These are phyloP conservation scores for Eidolon helvum DNA, from an alignment of 2,113 vertebrate species.

Conservation along the genomic window DNA sequence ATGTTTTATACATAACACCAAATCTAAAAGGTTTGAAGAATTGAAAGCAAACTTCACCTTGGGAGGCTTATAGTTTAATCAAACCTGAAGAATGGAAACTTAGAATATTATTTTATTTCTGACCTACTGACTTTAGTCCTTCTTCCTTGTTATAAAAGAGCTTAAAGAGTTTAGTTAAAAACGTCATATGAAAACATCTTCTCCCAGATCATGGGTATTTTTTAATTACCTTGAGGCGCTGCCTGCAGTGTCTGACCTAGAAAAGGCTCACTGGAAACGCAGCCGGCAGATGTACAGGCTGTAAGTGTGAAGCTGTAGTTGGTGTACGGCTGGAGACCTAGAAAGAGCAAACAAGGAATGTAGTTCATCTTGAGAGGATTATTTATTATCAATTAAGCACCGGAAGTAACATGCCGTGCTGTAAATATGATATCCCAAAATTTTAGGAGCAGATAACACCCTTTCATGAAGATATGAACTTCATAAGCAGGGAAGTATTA, in stretches of 20 bases:
- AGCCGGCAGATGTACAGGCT: conserved; percentile 91
- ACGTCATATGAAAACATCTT: conserved; percentile 8
- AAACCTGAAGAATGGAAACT: not conserved
- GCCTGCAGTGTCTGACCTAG: conserved; percentile 91
- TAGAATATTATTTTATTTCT: not conserved
- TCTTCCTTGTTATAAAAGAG: not conserved
- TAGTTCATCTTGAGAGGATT: conserved; percentile 48
- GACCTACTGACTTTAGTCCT: not conserved
- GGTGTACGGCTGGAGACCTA: conserved; percentile 91
- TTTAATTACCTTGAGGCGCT: conserved; percentile 86
- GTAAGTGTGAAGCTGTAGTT: conserved; percentile 90
- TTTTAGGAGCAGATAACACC: not conserved
- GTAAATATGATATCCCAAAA: not conserved
- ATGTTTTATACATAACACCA: not conserved
- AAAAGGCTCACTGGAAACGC: conserved; percentile 87
- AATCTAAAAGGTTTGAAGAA: not conserved
- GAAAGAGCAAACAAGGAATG: conserved; percentile 62
- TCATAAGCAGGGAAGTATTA: not conserved
- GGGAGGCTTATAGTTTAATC: not conserved
- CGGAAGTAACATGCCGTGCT: not conserved
- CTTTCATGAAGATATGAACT: not conserved
- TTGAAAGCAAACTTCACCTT: not conserved
- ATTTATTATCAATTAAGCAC: conserved; percentile 44
- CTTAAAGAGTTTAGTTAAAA: not conserved
- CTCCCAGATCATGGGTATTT: not conserved